A percentile compares a stretch with the other conserved stretches of the same genome.
Conservation (phyloP, 2,797 vertebrate genomes). For the Petrocephalus sullivani region DNA sequence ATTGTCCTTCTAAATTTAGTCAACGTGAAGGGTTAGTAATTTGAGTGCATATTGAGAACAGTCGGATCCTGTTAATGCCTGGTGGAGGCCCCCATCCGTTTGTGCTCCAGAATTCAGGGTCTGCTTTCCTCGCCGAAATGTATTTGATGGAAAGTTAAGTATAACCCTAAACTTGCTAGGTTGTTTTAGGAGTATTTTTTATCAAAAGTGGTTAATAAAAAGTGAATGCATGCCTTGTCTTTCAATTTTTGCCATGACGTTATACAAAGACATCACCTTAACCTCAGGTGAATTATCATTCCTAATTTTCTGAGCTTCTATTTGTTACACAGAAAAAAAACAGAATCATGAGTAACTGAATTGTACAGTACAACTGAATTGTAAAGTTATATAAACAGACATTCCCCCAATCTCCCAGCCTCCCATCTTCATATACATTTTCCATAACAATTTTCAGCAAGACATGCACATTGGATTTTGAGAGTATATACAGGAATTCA, state of each 20-base stretch:
- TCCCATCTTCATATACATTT: not conserved
- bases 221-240: not conserved
- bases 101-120: not conserved
- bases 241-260: not conserved
- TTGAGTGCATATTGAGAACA: not conserved
- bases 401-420: not conserved
- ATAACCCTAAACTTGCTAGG: not conserved
- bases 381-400: not conserved
- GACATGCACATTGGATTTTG: not conserved
- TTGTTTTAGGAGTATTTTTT: not conserved
- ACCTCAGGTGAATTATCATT: not conserved
- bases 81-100: not conserved
- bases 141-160: not conserved
- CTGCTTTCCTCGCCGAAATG: not conserved
- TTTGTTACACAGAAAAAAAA: not conserved
- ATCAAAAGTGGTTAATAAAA: no score
- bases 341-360: not conserved
- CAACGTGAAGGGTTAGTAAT: not conserved
- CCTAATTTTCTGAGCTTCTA: not conserved
- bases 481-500: not conserved
- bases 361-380: no score
- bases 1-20: slow-evolving; percentile 25
- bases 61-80: not conserved
- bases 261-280: not conserved
- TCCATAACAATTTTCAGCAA: not conserved